Evolutionary conservation across 2,888 invertebrate species (phyloP).

Genomic region (Glomeris marginata): DNA sequence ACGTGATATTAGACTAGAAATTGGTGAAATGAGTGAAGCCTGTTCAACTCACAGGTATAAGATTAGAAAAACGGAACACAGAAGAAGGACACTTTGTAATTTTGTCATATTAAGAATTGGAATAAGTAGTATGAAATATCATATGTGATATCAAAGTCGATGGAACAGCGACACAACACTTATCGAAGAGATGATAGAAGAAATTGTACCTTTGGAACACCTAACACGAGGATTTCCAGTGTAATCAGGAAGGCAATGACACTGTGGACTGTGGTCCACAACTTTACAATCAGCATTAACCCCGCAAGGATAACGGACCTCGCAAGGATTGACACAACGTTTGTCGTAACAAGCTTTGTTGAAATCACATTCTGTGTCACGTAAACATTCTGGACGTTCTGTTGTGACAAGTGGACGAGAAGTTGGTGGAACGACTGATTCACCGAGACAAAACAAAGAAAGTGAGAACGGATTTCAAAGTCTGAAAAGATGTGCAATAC

Average conservation of each 20-base stretch:
- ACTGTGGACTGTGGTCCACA: slow-evolving; percentile 30
- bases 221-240: slow-evolving; percentile 10
- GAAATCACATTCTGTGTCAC: slow-evolving; percentile 68
- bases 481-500: slow-evolving; percentile 34
- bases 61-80: too few species aligned
- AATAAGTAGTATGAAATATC: too few species aligned
- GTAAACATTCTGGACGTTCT: slow-evolving; percentile 49
- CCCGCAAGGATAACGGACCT: slow-evolving; percentile 58
- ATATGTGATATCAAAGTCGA: too few species aligned
- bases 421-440: slow-evolving; percentile 7
- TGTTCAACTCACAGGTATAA: too few species aligned
- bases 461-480: not conserved
- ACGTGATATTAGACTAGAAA: too few species aligned
- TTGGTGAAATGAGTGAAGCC: too few species aligned
- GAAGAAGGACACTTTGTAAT: too few species aligned
- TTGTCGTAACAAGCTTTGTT: slow-evolving; percentile 69
- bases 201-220: slow-evolving; percentile 8
- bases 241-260: slow-evolving; percentile 9
- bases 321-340: slow-evolving; percentile 44
- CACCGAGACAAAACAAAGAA: not conserved
- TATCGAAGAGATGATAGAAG: too few species aligned
- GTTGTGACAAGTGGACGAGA: not conserved
- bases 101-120: too few species aligned
- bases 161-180: too few species aligned
- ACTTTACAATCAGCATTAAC: slow-evolving; percentile 65